Evolutionary conservation across 2,888 invertebrate genomes (phyloP), one percentile per base, ranked within the genome.

Genomic region (Mesodorylaimus sp.): DNA sequence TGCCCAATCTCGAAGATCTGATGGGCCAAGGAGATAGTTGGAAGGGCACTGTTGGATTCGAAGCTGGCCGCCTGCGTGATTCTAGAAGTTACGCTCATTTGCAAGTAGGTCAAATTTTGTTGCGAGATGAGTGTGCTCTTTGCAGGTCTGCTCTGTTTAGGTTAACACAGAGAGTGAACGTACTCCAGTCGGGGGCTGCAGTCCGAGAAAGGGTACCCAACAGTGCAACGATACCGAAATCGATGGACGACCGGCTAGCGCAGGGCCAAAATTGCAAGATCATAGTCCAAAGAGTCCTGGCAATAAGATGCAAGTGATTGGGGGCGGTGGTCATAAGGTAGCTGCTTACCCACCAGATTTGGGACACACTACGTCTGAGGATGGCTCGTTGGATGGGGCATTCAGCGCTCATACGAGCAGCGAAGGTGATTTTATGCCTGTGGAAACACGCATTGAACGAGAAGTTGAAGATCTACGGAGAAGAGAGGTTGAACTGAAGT

Each of bases 1-100:
- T 58, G 32, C 55, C 58, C 7, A 48, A 54, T 3, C 50, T 54
- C 39, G 56, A 55, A 13, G 56, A 57, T 29, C 45, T 54, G 13
- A 39, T 56, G 23, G 54, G 50, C 28, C 45, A 47, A 5, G 54
- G 56, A 56, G 25, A 27, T 7, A 23, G 23, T 27, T 27, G n/a
- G 23, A n/a, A n/a, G n/a, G 27, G 25, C 27, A n/a, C 7, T 26
- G 45, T 5, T 5, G 25, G 5, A 7, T 10, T 7, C 32, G 32
- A 32, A 16, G 10, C 32, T 7, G 16, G 7, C 16, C 32, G 10
- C 7, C 32, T 32, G 10, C 7, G 45, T 7, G n/a, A 3, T n/a
- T 21, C 27, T 45, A 21, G 25, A n/a, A 24, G 24, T 7, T 10
- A 27, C 25, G 45, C 19, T 45, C 45, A 45, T 27, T 45, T 45